Conservation (phyloP, 2,888 invertebrate genomes). For the Drosophila macrothrix region DNA sequence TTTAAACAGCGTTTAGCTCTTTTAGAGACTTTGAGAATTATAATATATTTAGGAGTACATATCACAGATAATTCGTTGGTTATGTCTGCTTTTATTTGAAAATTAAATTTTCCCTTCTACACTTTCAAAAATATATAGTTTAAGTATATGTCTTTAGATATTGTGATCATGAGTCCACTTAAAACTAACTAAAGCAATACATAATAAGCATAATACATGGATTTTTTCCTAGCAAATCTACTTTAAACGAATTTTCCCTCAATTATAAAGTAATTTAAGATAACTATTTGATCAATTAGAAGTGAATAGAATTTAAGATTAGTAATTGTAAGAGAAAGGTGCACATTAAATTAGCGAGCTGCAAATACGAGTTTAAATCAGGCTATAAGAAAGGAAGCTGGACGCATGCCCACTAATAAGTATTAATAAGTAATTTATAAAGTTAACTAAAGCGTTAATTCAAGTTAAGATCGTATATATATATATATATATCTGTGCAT, state of each 20-base stretch:
- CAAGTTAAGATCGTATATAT: background rate
- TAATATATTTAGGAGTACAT: background rate
- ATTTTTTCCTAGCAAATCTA: background rate
- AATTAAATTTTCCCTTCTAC: background rate
- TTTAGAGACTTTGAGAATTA: background rate
- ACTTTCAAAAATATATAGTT: background rate
- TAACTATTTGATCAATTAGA: background rate
- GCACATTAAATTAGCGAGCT: background rate
- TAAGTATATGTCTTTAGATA: background rate
- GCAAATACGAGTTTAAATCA: background rate
- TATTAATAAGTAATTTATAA: background rate
- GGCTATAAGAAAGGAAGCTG: background rate
- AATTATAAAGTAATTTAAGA: background rate
- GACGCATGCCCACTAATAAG: background rate
- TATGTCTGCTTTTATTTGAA: background rate
- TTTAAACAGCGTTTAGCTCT: background rate
- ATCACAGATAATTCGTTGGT: background rate
- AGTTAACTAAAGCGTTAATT: slow-evolving; percentile 12
- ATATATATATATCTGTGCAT: background rate
- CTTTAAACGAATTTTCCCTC: background rate
- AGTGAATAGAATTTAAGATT: background rate
- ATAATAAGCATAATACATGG: background rate
- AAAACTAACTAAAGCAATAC: background rate
- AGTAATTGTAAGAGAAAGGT: background rate
- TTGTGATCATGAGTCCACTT: background rate